phyloP scores from a whole-genome alignment of 2,797 vertebrate species.

The Oryzias sinensis region DNA sequence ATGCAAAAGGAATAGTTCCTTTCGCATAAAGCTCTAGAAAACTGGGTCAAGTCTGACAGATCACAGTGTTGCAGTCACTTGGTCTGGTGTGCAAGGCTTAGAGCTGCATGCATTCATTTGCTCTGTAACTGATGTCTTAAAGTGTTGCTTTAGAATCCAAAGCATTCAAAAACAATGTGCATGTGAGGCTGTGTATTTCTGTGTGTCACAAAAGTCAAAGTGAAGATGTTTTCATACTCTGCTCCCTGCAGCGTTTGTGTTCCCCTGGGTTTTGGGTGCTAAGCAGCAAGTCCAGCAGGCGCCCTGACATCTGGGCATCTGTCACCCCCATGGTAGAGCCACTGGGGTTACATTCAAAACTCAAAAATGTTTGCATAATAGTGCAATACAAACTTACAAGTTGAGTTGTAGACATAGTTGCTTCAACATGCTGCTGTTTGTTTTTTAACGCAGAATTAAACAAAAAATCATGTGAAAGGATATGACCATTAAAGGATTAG shows the following conservation, averaged over 20 bases:
- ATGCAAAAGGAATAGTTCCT: background rate
- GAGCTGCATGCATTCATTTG: conserved; percentile 17
- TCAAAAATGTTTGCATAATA: conserved; percentile 39
- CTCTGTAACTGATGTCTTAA: conserved; percentile 9
- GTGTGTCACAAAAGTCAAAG: no score
- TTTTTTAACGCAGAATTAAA: conserved; percentile 1
- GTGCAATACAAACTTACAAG: conserved; percentile 6
- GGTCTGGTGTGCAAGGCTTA: conserved; percentile 20
- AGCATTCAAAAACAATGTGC: conserved; percentile 10
- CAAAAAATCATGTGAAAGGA: conserved; percentile 7
- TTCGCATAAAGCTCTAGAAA: conserved; percentile 8
- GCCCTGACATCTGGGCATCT: conserved; percentile 46
- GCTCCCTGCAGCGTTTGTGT: conserved; percentile 25
- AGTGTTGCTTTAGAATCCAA: conserved; percentile 13
- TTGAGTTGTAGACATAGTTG: background rate
- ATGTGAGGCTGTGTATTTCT: background rate
- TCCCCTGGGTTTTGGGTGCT: conserved; percentile 50
- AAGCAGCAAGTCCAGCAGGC: conserved; percentile 42
- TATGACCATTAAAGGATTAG: background rate
- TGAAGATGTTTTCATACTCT: conserved; percentile 3
- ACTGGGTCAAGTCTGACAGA: conserved; percentile 33
- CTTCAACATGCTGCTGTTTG: background rate
- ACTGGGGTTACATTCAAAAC: conserved; percentile 36
- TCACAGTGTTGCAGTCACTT: conserved; percentile 19
- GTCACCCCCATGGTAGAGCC: conserved; percentile 34